Conservation (phyloP, 30 jellyfish, hydroid and myxozoan genomes). For the Rhopilema esculentum region DNA sequence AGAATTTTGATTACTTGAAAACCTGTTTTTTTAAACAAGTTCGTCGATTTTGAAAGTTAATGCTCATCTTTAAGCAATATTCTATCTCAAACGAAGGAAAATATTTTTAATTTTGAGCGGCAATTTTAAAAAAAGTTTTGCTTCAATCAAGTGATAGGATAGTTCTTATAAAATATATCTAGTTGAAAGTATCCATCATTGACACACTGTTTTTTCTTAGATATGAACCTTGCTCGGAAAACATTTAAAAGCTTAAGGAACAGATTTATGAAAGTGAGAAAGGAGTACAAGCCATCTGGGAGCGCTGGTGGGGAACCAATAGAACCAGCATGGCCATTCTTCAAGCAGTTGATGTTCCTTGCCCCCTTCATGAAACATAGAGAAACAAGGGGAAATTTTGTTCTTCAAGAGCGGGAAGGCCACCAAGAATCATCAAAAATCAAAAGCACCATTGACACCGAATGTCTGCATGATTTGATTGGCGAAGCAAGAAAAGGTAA, state of each 20-base stretch:
- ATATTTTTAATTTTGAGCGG: background rate
- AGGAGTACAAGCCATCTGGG: slow-evolving; percentile 33
- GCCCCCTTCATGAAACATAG: slow-evolving; percentile 35
- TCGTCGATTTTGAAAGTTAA: background rate
- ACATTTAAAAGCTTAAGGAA: slow-evolving; percentile 22
- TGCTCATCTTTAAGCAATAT: background rate
- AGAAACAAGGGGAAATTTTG: background rate
- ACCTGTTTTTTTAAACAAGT: background rate
- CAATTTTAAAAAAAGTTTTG: background rate
- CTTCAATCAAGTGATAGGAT: background rate
- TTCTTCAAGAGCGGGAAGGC: background rate
- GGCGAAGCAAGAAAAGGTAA: slow-evolving; percentile 3
- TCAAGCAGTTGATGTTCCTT: slow-evolving; percentile 16
- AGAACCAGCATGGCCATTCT: slow-evolving; percentile 24
- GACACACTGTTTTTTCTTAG: background rate
- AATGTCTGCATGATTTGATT: too few species aligned
- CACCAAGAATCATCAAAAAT: background rate
- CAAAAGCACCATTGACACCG: background rate
- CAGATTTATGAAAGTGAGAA: slow-evolving; percentile 5
- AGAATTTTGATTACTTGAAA: background rate
- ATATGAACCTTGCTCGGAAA: background rate
- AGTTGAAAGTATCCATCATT: background rate
- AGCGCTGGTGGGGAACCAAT: slow-evolving; percentile 28
- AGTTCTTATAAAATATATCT: background rate
- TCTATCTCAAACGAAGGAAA: background rate